Evolutionary conservation across 1,140 invertebrate species (phyloP).

Genomic region (Pachypsylla venusta): DNA sequence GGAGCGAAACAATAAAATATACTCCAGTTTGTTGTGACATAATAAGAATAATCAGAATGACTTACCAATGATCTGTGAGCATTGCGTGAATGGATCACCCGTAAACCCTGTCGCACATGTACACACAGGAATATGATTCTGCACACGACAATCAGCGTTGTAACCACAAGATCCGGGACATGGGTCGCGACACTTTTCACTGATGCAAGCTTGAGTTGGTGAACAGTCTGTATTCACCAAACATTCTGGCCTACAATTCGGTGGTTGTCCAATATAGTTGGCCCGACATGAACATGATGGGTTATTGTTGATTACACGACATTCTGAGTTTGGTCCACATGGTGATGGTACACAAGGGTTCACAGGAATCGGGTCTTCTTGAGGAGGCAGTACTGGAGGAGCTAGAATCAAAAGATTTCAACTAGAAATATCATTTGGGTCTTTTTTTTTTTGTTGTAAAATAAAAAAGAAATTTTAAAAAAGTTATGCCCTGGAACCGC

Average conservation of each 20-base stretch:
- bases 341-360: conserved; percentile 28
- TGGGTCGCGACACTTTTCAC: conserved; percentile 50
- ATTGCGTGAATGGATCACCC: conserved; percentile 44
- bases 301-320: conserved; percentile 32
- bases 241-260: conserved; percentile 41
- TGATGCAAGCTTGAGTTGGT: conserved; percentile 38
- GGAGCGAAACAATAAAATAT: too few species aligned
- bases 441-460: too few species aligned
- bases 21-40: too few species aligned
- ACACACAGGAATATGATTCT: conserved; percentile 59
- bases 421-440: too few species aligned
- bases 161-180: conserved; percentile 51
- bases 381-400: conserved; percentile 10
- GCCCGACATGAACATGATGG: conserved; percentile 40
- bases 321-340: conserved; percentile 37
- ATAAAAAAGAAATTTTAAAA: too few species aligned
- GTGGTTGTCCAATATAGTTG: conserved; percentile 38
- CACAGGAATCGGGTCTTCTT: conserved; percentile 3
- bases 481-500: too few species aligned
- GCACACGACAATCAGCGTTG: conserved; percentile 53
- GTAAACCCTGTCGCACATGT: conserved; percentile 43
- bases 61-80: conserved; percentile 26
- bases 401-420: too few species aligned
- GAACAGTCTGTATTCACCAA: conserved; percentile 38
- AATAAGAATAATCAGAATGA: neutral